A percentile compares a stretch with the other conserved stretches of the same genome.
Evolutionary conservation across 2,797 vertebrate species (phyloP).

Genomic region (Sebastiscus tertius): DNA sequence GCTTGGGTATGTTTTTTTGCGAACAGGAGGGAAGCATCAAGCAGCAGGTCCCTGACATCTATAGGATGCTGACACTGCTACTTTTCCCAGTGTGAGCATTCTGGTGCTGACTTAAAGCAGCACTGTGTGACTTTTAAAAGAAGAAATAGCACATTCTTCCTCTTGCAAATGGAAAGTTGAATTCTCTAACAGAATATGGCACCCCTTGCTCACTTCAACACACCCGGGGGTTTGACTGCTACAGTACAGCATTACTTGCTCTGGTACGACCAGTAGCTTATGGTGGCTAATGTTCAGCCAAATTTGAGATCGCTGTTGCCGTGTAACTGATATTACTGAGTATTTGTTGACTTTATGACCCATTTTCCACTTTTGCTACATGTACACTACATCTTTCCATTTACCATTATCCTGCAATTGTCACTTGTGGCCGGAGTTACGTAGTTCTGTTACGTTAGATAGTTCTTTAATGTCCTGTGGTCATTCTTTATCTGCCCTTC

Average conservation of each 20-base stretch:
- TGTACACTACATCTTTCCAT: neutral
- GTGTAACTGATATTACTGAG: neutral
- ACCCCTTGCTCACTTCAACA: neutral
- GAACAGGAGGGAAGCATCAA: neutral
- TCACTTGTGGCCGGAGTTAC: neutral
- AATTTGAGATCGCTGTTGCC: neutral
- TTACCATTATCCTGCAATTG: neutral
- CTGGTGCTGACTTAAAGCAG: neutral
- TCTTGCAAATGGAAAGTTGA: neutral
- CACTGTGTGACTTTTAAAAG: neutral
- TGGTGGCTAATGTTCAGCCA: neutral
- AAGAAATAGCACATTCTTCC: neutral
- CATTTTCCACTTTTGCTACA: neutral
- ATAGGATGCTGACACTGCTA: slow-evolving; percentile 2
- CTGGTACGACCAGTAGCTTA: neutral
- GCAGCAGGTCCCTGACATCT: slow-evolving; percentile 3
- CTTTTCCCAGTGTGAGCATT: neutral
- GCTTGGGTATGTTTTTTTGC: neutral
- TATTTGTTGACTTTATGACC: neutral
- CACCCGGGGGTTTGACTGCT: neutral
- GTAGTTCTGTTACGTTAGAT: neutral
- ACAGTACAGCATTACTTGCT: neutral
- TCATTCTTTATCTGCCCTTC: neutral
- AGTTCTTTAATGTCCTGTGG: neutral
- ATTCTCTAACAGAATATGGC: neutral